Evolutionary conservation across 2,888 invertebrate species (phyloP).

Genomic region (Maniola hyperantus): DNA sequence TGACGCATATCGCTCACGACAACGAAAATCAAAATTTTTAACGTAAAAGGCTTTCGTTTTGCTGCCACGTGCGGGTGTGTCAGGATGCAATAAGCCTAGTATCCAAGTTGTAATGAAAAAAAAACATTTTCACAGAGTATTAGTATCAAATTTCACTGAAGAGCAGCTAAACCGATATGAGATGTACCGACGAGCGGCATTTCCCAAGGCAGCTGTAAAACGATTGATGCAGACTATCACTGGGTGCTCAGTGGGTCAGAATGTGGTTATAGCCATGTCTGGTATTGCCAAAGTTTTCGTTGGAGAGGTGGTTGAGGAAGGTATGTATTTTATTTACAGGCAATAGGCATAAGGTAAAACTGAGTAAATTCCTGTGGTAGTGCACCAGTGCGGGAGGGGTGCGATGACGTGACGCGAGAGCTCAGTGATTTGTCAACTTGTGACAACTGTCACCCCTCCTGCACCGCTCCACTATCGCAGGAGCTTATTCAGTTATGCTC

Average conservation of each 20-base stretch:
- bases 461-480: too few relatives aligned
- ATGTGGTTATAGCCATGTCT: slow-evolving; percentile 99
- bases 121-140: slow-evolving; percentile 85
- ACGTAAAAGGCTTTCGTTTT: too few relatives aligned
- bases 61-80: too few relatives aligned
- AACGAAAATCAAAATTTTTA: too few relatives aligned
- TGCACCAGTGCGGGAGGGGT: too few relatives aligned
- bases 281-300: slow-evolving; percentile 99
- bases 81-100: neutral
- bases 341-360: too few relatives aligned
- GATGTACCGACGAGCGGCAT: slow-evolving; percentile 98
- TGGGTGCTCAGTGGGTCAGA: slow-evolving; percentile 97
- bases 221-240: slow-evolving; percentile 99
- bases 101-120: neutral
- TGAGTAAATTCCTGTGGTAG: too few relatives aligned
- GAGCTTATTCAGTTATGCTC: too few relatives aligned
- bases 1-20: too few relatives aligned
- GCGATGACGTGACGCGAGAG: too few relatives aligned
- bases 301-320: slow-evolving; percentile 99
- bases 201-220: slow-evolving; percentile 98
- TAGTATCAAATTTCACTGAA: slow-evolving; percentile 99
- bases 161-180: slow-evolving; percentile 99
- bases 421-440: too few relatives aligned
- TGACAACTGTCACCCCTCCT: too few relatives aligned
- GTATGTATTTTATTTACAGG: slow-evolving; percentile 67